A percentile compares a stretch with the other conserved stretches of the same genome.
Evolutionary conservation across 2,113 vertebrate species (phyloP).

Genomic region (Talpa occidentalis): DNA sequence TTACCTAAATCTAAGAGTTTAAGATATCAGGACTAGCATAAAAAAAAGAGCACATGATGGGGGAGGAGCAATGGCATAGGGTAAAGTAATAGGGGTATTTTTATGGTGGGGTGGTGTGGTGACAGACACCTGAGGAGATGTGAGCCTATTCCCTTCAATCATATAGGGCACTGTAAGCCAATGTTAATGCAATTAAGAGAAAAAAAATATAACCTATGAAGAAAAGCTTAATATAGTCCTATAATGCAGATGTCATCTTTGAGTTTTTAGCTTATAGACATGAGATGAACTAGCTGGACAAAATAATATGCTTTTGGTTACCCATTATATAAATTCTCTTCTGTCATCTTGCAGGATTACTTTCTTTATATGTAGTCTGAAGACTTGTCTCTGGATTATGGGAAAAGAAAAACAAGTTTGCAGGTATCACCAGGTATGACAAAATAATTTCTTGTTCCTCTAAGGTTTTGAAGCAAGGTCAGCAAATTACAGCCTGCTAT

Average conservation of each 20-base stretch:
- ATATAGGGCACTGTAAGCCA: too few relatives aligned
- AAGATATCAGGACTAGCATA: neutral
- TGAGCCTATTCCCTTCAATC: too few relatives aligned
- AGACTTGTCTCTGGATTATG: neutral
- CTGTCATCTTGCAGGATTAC: constrained; percentile 27
- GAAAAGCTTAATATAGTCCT: neutral
- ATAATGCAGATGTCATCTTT: neutral
- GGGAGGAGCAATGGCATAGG: too few relatives aligned
- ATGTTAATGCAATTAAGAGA: too few relatives aligned
- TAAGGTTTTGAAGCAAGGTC: neutral
- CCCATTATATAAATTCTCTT: constrained; percentile 32
- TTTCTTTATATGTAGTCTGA: constrained; percentile 57
- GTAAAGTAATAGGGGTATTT: too few relatives aligned
- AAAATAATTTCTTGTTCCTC: constrained; percentile 50
- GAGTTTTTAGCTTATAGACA: neutral
- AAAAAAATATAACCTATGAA: neutral
- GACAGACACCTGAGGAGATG: too few relatives aligned
- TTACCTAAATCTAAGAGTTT: neutral
- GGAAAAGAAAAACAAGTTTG: constrained; percentile 56
- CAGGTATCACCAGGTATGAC: constrained; percentile 28
- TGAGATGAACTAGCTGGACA: constrained; percentile 38
- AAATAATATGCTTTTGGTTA: constrained; percentile 44
- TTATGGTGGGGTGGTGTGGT: too few relatives aligned
- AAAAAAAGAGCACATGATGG: too few relatives aligned
- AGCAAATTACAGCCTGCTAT: neutral